Evolutionary conservation across 2,113 vertebrate genomes (phyloP), one percentile per base, ranked within the genome.

Genomic region (Gymnobelideus leadbeateri): DNA sequence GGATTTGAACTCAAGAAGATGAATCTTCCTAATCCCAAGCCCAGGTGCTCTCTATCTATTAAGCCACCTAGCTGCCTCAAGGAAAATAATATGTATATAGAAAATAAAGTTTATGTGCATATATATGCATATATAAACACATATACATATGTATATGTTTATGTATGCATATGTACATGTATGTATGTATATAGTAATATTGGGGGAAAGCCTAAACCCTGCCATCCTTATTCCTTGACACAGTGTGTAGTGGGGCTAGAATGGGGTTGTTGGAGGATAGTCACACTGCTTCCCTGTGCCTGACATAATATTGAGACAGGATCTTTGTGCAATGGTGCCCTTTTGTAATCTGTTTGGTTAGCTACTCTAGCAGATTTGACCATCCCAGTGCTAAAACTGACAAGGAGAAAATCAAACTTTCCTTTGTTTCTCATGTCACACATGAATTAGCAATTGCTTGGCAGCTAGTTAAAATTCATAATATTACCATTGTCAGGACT

Each of bases 331-430:
- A 47, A 31, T 11, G 37, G 43, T 53, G 94, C 31, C 93, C 31
- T 89, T 52, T 94, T 52, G 2, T 52, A 51, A 89, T 9, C 24
- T 2, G 31, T 49, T 26, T 21, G 14, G 28, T 84, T 43, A 46
- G 26, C 94, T 43, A 23, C 2, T 21, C 24, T 47, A 50, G 51
- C 84, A 68, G 49, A 89, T 46, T 68, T 91, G 57, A 95, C 84
- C 93, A 90, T 47, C 77, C 95, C 51, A 57, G 55, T 95, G 84
- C 93, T 57, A 96, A 93, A 94, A 93, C 77, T 92, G 95, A 97
- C 95, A 94, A 95, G 92, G 93, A 94, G 91, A 97, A 96, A 96
- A 96, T 94, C 2, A 94, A 95, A 93, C 77, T 90, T 91, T 89
- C 91, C 7, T 52, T 89, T 57, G 26, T n/a, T 94, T 94, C 31